Base-by-base conservation (phyloP, 2,113 vertebrate species). In the Bujurquina vittata region DNA sequence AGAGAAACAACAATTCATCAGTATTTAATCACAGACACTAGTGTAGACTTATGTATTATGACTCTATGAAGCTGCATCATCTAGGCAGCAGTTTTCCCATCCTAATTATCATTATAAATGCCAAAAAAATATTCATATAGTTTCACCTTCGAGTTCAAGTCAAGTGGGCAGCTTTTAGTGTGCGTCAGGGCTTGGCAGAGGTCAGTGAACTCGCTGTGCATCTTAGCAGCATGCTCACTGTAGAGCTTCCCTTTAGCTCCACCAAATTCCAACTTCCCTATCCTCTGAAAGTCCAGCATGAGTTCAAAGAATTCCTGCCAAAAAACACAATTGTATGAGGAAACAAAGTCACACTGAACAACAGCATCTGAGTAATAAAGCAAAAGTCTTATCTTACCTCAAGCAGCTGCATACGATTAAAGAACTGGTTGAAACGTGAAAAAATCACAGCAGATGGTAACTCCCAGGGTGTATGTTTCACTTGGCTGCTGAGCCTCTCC, bases 231-330 rank as follows among this genome's bases (percentile, higher is more conserved):
- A 33, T 94, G 85, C 26, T 96, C 92, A 81, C 91, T 96, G 84
- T 96, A 94, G 79, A 93, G 58, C 55, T 93, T 92, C 46, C 95
- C 95, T 69, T 94, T 94, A 46, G 88, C 73, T 33, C 95, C 96
- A 40, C 94, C 94, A 94, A 97, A 96, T 80, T 95, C 89, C 63
- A 97, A 40, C 84, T 96, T 97, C 87, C 97, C 95, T 89, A 97
- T 85, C 65, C 96, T 96, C 87, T 97, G 94, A 88, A 97, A 96
- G 80, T 96, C 94, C 85, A 96, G 43, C 15, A 94, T 84, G 10
- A 89, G 94, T 84, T 94, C 73, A 90, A 97, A 96, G 55, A 96
- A 54, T 65, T 96, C 93, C 95, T 96, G 60, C 9, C 89, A 86
- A 60, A 14, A 37, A 10, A 37, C 9, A 35, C 26, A 43, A 54